A percentile compares a stretch with the other conserved stretches of the same genome.
phyloP scores from a whole-genome alignment of 2,113 vertebrate genomes.

The Dasyprocta punctata region DNA sequence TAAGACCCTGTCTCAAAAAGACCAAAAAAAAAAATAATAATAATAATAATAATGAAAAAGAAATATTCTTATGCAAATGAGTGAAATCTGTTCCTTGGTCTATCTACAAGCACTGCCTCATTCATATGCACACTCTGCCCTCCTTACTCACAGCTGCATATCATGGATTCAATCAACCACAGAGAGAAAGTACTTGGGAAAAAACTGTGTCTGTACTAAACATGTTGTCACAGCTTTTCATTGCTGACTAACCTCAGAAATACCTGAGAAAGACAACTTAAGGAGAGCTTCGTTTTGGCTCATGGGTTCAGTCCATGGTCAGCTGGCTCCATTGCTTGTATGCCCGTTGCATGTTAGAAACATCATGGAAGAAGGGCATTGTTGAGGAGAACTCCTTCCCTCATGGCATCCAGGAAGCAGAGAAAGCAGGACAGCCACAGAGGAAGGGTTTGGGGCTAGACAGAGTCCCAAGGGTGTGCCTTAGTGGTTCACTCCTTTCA shows the following conservation, averaged over 20 bases:
- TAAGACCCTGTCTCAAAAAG: too few relatives aligned
- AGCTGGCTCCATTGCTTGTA: neutral
- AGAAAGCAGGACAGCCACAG: neutral
- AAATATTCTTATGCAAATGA: fast-evolving
- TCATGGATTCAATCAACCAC: neutral
- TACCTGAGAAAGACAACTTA: neutral
- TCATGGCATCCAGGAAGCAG: neutral
- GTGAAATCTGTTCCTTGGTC: neutral
- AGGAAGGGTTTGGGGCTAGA: neutral
- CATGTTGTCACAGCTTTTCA: neutral
- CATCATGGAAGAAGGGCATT: too few relatives aligned
- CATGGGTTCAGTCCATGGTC: neutral
- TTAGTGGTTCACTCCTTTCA: neutral
- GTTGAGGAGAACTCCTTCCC: neutral
- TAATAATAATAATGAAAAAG: too few relatives aligned
- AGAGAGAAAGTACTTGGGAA: neutral
- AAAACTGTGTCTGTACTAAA: neutral
- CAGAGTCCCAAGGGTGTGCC: neutral
- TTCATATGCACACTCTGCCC: neutral
- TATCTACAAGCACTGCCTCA: neutral
- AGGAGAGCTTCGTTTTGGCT: neutral
- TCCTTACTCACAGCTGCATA: neutral
- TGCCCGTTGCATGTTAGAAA: neutral
- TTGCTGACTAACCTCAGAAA: neutral
- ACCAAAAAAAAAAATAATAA: too few relatives aligned